Evolutionary conservation across 2,113 vertebrate species (phyloP).

Genomic region (Psittacus erithacus): DNA sequence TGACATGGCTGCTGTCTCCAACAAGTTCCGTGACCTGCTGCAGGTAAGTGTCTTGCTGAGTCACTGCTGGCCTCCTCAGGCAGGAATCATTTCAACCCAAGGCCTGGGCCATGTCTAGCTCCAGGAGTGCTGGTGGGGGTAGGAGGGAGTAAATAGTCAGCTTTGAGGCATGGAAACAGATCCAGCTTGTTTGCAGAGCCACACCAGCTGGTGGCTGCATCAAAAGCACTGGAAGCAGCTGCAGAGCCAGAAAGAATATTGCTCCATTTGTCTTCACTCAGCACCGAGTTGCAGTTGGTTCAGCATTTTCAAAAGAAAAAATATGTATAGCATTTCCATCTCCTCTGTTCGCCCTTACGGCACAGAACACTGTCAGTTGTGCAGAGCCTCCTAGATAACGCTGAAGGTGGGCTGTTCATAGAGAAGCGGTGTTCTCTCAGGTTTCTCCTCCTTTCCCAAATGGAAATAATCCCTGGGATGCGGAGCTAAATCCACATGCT

Average conservation of each 20-base stretch:
- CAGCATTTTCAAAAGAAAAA: constrained; percentile 6
- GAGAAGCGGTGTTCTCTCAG: background rate
- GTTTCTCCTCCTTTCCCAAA: background rate
- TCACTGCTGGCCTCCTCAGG: background rate
- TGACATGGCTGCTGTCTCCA: constrained; percentile 89
- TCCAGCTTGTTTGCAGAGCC: background rate
- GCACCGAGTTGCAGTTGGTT: background rate
- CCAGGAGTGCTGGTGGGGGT: background rate
- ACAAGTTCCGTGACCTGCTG: constrained; percentile 93
- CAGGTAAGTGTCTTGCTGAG: constrained; percentile 80
- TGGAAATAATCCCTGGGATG: background rate
- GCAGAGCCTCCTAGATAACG: background rate
- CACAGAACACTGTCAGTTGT: background rate
- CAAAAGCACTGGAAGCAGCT: constrained; percentile 23
- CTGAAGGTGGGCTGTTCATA: background rate
- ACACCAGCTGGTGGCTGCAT: background rate
- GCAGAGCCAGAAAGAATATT: constrained; percentile 13
- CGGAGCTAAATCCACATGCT: background rate
- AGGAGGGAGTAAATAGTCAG: background rate
- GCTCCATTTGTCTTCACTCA: background rate
- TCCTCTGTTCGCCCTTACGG: background rate
- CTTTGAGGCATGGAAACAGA: background rate
- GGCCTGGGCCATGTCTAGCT: background rate
- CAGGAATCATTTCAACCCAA: background rate
- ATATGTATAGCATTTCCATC: background rate